Percentiles rank a stretch among this genome's conserved stretches.
phyloP scores from a whole-genome alignment of 2,113 vertebrate species.

The Neodon shergylaensis region DNA sequence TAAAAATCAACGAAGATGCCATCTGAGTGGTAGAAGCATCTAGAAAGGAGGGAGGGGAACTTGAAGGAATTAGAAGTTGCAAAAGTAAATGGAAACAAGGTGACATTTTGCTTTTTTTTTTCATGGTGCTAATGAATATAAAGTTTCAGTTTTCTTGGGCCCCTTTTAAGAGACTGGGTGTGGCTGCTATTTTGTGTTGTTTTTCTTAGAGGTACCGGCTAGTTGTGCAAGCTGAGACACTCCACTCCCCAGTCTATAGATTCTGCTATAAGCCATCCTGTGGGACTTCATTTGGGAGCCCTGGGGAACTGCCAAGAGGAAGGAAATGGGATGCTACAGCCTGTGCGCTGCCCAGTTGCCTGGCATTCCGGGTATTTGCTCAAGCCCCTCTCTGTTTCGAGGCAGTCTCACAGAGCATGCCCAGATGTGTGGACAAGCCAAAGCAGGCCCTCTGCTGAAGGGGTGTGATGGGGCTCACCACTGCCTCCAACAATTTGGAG shows the following conservation, averaged over 20 bases:
- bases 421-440: slow-evolving; percentile 49
- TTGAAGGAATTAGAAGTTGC: background rate
- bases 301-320: background rate
- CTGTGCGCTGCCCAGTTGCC: background rate
- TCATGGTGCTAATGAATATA: background rate
- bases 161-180: background rate
- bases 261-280: background rate
- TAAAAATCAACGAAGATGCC: background rate
- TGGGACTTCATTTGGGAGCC: background rate
- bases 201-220: background rate
- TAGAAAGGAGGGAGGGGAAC: background rate
- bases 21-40: background rate
- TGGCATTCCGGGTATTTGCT: background rate
- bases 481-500: slow-evolving; percentile 89
- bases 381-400: background rate
- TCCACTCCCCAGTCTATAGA: rapidly evolving
- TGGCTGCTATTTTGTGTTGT: background rate
- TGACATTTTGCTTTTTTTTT: background rate
- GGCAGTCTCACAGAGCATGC: background rate
- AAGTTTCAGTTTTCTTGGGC: background rate
- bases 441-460: slow-evolving; percentile 78
- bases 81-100: background rate
- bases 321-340: background rate
- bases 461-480: slow-evolving; percentile 87
- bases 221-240: background rate